Evolutionary conservation across 2,113 vertebrate species (phyloP).

Genomic region (Aphyosemion australe): DNA sequence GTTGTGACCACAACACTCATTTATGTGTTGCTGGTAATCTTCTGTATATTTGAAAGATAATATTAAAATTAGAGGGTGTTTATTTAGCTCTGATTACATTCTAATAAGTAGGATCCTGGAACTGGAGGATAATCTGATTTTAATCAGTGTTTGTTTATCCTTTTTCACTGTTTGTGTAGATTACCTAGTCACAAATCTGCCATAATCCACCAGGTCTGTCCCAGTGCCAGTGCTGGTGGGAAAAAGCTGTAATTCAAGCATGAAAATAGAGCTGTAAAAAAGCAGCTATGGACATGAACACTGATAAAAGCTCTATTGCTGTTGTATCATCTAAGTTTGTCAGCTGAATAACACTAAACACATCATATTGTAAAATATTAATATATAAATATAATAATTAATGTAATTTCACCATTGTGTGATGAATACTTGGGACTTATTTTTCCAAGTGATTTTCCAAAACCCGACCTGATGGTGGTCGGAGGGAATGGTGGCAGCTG

Average conservation of each 20-base stretch:
- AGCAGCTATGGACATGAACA: conserved; percentile 2
- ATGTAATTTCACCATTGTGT: too few relatives aligned
- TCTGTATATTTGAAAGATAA: conserved; percentile 2
- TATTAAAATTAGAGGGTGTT: conserved; percentile 11
- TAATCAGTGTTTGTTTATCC: conserved; percentile 50
- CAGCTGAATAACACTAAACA: not conserved
- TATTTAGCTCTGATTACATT: conserved; percentile 30
- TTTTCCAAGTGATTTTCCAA: too few relatives aligned
- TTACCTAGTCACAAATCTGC: conserved; percentile 30
- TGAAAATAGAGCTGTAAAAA: conserved; percentile 17
- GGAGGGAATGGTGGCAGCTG: too few relatives aligned
- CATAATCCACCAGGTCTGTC: conserved; percentile 28
- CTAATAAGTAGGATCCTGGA: conserved; percentile 21
- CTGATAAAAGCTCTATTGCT: not conserved
- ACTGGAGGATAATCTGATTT: conserved; percentile 27
- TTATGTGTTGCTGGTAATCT: too few relatives aligned
- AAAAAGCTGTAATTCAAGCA: conserved; percentile 28
- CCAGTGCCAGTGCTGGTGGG: conserved; percentile 27
- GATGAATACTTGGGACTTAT: too few relatives aligned
- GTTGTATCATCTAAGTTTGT: not conserved
- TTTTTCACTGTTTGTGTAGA: conserved; percentile 36
- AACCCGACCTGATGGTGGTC: too few relatives aligned
- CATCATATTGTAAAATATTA: too few relatives aligned
- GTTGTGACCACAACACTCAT: too few relatives aligned
- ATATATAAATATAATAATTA: too few relatives aligned